phyloP scores from a whole-genome alignment of 1,140 invertebrate genomes.

The Drosophila eugracilis region DNA sequence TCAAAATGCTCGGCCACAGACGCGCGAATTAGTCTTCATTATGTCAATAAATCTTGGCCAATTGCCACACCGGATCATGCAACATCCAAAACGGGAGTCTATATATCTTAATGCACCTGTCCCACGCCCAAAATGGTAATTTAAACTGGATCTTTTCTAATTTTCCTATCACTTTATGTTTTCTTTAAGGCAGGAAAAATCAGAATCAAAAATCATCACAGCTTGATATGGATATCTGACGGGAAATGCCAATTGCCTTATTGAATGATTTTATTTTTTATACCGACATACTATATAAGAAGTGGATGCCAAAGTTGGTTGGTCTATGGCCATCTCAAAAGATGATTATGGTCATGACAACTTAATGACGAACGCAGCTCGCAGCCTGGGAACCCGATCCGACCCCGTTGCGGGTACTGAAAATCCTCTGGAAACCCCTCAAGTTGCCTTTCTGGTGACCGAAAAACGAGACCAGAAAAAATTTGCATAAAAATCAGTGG shows the following conservation, averaged over 20 bases:
- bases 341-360: conserved; percentile 48
- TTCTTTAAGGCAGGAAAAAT: neutral
- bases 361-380: conserved; percentile 47
- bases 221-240: too few relatives aligned
- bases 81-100: conserved; percentile 45
- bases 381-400: conserved; percentile 47
- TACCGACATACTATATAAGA: conserved; percentile 20
- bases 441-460: conserved; percentile 25
- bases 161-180: conserved; percentile 28
- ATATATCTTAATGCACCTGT: conserved; percentile 30
- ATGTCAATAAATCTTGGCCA: conserved; percentile 81
- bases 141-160: conserved; percentile 8
- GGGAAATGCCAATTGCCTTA: conserved; percentile 57
- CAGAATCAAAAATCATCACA: too few relatives aligned
- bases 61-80: conserved; percentile 40
- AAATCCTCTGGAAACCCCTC: conserved; percentile 32
- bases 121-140: conserved; percentile 24
- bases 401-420: neutral
- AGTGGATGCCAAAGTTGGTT: conserved; percentile 24
- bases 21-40: conserved; percentile 81
- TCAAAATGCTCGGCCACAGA: conserved; percentile 62
- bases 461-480: conserved; percentile 20
- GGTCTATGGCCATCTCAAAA: conserved; percentile 26
- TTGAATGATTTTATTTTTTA: conserved; percentile 47
- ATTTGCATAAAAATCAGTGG: conserved; percentile 51